phyloP scores from a whole-genome alignment of 2,797 vertebrate species.

The Betta splendens region DNA sequence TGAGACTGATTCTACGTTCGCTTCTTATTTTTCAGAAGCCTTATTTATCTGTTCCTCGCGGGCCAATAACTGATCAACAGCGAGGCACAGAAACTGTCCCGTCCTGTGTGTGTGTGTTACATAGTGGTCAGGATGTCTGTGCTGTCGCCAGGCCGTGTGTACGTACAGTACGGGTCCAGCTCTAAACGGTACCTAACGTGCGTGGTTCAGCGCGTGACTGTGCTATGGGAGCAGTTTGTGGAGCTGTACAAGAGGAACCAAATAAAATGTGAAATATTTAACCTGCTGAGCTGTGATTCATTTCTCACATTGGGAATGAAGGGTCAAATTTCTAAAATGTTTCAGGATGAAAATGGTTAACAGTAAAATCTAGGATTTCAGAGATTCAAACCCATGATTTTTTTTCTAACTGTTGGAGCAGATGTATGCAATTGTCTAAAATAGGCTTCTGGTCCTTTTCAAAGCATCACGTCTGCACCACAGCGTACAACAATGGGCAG shows the following conservation, averaged over 20 bases:
- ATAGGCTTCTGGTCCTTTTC: constrained; percentile 61
- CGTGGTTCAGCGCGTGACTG: constrained; percentile 47
- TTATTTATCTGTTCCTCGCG: constrained; percentile 65
- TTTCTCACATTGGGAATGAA: constrained; percentile 5
- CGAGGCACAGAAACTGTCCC: constrained; percentile 53
- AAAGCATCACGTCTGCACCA: constrained; percentile 57
- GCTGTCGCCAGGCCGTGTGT: too few relatives aligned
- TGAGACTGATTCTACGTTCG: constrained; percentile 73
- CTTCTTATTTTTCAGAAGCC: constrained; percentile 89
- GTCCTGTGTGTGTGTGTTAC: constrained; percentile 74
- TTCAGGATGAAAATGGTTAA: constrained; percentile 10
- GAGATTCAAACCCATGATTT: constrained; percentile 33
- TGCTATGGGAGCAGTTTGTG: constrained; percentile 52
- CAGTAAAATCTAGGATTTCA: constrained; percentile 24
- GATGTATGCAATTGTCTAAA: constrained; percentile 61
- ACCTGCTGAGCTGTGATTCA: constrained; percentile 14
- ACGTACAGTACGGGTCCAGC: too few relatives aligned
- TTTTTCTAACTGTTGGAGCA: constrained; percentile 44
- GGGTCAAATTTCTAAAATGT: not conserved
- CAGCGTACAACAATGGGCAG: constrained; percentile 60
- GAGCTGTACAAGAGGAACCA: constrained; percentile 58
- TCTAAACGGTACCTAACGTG: constrained; percentile 63
- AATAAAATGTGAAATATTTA: constrained; percentile 83
- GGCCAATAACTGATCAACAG: constrained; percentile 57
- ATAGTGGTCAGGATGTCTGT: constrained; percentile 70